A percentile compares a stretch with the other conserved stretches of the same genome.
These are phyloP conservation scores for Zaprionus obscuricornis DNA, from an alignment of 2,888 invertebrate species.

Conservation along the genomic window DNA sequence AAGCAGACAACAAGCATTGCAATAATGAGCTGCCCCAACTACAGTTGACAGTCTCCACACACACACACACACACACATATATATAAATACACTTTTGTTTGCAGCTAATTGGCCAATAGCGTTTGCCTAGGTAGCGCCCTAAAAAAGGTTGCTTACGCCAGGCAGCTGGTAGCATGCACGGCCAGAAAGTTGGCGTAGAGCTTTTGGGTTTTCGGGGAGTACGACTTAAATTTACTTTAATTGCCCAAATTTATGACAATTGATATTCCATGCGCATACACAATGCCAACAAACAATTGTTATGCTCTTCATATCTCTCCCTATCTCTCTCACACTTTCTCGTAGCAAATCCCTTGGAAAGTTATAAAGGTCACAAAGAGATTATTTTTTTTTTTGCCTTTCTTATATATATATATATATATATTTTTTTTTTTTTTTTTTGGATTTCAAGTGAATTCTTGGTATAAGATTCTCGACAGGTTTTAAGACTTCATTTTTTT, in stretches of 20 bases:
- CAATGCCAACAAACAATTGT: neutral
- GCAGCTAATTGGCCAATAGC: conserved; percentile 47
- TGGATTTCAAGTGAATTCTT: too few relatives aligned
- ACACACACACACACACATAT: conserved; percentile 11
- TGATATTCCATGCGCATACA: conserved; percentile 35
- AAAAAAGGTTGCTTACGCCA: too few relatives aligned
- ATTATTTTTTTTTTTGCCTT: too few relatives aligned
- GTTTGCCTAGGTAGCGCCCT: neutral
- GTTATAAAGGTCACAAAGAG: too few relatives aligned
- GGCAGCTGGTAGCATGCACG: too few relatives aligned
- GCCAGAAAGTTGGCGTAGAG: too few relatives aligned
- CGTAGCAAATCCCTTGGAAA: neutral
- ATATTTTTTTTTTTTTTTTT: too few relatives aligned
- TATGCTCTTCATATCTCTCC: too few relatives aligned
- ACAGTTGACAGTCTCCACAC: conserved; percentile 41
- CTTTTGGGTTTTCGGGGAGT: too few relatives aligned
- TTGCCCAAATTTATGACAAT: conserved; percentile 63
- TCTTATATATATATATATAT: too few relatives aligned
- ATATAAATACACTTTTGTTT: conserved; percentile 25
- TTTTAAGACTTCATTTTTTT: too few relatives aligned
- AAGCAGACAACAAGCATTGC: conserved; percentile 29
- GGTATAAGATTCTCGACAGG: too few relatives aligned
- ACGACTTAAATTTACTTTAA: conserved; percentile 55
- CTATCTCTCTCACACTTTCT: neutral
- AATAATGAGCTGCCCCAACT: conserved; percentile 54